These are phyloP conservation scores for Oryzaephilus surinamensis DNA, from an alignment of 1,140 invertebrate genomes.

Conservation along the genomic window DNA sequence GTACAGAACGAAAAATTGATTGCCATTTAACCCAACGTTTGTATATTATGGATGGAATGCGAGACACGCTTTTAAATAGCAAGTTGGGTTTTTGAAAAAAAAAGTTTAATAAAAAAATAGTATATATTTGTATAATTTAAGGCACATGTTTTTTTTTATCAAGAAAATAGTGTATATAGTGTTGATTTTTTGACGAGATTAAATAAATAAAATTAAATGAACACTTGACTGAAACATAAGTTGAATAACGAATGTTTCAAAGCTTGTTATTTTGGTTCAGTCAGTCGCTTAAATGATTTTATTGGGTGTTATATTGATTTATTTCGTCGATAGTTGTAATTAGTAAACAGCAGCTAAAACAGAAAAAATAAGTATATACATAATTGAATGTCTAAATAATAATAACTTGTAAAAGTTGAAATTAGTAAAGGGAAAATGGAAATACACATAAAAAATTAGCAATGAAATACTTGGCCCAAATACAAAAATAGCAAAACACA, in stretches of 20 bases:
- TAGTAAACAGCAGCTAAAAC: conserved; percentile 30
- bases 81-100: conserved; percentile 7
- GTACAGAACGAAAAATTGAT: conserved; percentile 8
- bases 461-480: too few species aligned
- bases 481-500: too few species aligned
- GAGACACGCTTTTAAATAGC: conserved; percentile 21
- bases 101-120: conserved; percentile 15
- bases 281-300: conserved; percentile 18
- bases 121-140: conserved; percentile 25
- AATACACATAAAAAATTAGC: too few species aligned
- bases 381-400: background rate
- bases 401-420: conserved; percentile 5
- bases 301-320: conserved; percentile 9
- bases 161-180: conserved; percentile 12
- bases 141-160: conserved; percentile 26
- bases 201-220: conserved; percentile 17
- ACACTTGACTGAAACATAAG: conserved; percentile 20
- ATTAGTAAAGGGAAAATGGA: too few species aligned
- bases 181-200: conserved; percentile 9
- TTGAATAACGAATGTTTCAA: conserved; percentile 17
- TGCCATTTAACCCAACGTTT: conserved; percentile 1
- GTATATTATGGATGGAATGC: conserved; percentile 21
- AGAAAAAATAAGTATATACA: conserved; percentile 7
- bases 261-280: conserved; percentile 21
- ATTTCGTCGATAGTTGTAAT: conserved; percentile 14